phyloP scores from a whole-genome alignment of 2,797 vertebrate genomes.

The Limosa lapponica region DNA sequence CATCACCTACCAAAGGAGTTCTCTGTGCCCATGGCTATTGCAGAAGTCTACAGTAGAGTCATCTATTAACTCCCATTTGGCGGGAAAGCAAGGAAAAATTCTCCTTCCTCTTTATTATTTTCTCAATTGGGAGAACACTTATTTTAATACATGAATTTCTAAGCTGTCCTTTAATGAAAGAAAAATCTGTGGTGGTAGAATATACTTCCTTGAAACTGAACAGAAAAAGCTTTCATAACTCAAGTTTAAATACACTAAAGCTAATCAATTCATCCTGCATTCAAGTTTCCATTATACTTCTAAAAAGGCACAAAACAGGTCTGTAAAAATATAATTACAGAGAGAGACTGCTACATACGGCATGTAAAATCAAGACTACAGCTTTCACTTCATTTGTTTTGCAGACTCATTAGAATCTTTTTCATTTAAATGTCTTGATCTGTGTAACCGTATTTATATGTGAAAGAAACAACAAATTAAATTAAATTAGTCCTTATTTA shows the following conservation, averaged over 20 bases:
- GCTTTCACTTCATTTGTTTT: conserved; percentile 68
- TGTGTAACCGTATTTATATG: conserved; percentile 48
- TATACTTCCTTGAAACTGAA: conserved; percentile 31
- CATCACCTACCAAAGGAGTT: background rate
- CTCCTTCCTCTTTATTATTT: background rate
- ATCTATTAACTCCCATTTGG: background rate
- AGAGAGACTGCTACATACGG: conserved; percentile 42
- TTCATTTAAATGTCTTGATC: conserved; percentile 57
- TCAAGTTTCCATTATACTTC: conserved; percentile 67
- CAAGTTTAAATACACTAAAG: conserved; percentile 65
- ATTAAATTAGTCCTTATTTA: conserved; percentile 69
- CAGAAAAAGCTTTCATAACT: conserved; percentile 54
- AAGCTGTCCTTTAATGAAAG: conserved; percentile 19
- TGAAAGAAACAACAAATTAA: conserved; percentile 67
- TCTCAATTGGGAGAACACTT: background rate
- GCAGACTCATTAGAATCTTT: conserved; percentile 53
- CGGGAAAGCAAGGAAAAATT: background rate
- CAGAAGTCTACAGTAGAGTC: background rate
- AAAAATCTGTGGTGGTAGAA: background rate
- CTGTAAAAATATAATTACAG: conserved; percentile 69
- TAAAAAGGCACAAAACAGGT: conserved; percentile 66
- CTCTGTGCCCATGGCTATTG: fast-evolving
- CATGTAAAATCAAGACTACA: conserved; percentile 61
- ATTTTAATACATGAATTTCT: conserved; percentile 14
- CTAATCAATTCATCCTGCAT: conserved; percentile 73